These are phyloP conservation scores for Loriculus beryllinus DNA, from an alignment of 2,797 vertebrate species.

Conservation along the genomic window DNA sequence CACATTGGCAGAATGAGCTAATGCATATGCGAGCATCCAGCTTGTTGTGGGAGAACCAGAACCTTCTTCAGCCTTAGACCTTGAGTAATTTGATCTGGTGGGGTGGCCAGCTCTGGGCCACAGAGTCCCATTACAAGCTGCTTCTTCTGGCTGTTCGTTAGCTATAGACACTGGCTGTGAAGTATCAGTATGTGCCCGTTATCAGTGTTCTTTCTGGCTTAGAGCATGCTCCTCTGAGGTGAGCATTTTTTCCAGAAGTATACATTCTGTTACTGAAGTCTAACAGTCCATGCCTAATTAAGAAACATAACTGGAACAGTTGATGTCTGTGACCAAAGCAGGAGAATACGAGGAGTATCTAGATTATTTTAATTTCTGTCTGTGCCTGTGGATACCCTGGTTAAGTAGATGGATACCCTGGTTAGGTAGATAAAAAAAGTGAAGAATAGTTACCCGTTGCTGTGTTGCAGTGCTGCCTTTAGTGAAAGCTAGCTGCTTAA, in stretches of 20 bases:
- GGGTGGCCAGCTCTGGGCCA: neutral
- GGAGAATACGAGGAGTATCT: neutral
- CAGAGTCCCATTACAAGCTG: neutral
- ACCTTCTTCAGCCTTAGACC: neutral
- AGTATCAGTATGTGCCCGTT: accelerated
- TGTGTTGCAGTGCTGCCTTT: neutral
- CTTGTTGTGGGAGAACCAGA: neutral
- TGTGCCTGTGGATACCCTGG: neutral
- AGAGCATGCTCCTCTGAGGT: neutral
- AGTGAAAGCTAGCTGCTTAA: neutral
- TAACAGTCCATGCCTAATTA: neutral
- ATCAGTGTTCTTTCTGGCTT: neutral
- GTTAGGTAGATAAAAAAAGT: neutral
- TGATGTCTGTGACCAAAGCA: neutral
- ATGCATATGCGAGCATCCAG: neutral
- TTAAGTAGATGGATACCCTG: neutral
- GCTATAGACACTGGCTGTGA: neutral
- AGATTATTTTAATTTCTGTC: neutral
- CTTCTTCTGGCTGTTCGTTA: neutral
- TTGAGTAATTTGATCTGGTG: neutral
- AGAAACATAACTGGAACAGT: neutral
- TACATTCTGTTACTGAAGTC: accelerated
- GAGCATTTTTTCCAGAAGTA: neutral
- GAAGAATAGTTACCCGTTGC: neutral
- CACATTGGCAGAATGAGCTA: neutral